Conservation (phyloP, 1,140 invertebrate species). For the Calliopsis andreniformis region DNA sequence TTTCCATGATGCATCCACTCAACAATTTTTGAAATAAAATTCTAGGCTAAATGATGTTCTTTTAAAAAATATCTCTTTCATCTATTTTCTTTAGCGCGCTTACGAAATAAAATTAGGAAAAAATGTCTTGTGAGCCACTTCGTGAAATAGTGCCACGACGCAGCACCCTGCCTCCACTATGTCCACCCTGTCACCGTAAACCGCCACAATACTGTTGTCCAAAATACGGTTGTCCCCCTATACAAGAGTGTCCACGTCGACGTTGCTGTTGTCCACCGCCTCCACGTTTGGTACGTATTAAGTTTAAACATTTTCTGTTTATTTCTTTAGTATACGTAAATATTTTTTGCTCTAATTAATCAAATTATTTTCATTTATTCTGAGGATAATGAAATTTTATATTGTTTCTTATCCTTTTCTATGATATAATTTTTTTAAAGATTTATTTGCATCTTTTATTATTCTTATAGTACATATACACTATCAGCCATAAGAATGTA, state of each 20-base stretch:
- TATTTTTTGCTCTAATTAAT: no score
- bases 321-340: background rate
- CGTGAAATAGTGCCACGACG: background rate
- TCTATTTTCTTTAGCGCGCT: background rate
- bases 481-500: no score
- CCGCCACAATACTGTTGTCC: conserved; percentile 59
- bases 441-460: no score
- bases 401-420: no score
- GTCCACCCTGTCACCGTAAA: conserved; percentile 54
- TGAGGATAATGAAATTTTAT: no score
- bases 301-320: background rate
- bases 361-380: no score
- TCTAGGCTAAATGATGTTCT: no score
- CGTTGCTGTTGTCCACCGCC: conserved; percentile 11
- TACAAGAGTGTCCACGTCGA: conserved; percentile 28
- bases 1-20: no score
- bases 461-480: no score
- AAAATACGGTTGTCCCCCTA: conserved; percentile 55
- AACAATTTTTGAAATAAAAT: no score
- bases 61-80: no score
- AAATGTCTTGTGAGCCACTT: conserved; percentile 39
- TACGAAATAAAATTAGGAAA: background rate
- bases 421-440: no score
- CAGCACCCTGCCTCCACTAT: conserved; percentile 58
- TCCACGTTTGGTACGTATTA: conserved; percentile 7